Percentiles rank a stretch among this genome's conserved stretches.
These are phyloP conservation scores for Hololepta plana DNA, from an alignment of 2,888 invertebrate genomes.

Conservation along the genomic window DNA sequence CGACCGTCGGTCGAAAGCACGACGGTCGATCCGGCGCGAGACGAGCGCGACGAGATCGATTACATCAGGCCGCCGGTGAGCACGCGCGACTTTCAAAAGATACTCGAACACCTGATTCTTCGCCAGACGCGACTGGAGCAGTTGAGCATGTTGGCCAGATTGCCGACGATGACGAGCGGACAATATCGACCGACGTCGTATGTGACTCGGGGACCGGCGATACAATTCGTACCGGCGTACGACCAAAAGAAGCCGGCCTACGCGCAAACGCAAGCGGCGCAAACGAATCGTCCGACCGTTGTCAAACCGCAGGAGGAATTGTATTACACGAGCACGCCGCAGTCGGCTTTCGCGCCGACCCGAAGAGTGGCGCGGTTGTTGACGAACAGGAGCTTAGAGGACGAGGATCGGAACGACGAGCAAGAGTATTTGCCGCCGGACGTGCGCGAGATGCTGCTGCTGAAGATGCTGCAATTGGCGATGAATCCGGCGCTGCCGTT, in stretches of 20 bases:
- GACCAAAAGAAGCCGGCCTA: constrained; percentile 8
- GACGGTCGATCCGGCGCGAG: constrained; percentile 1
- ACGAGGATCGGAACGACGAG: constrained; percentile 32
- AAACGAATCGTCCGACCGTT: not conserved
- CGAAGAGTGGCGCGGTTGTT: constrained; percentile 20
- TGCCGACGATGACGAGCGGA: too few species aligned
- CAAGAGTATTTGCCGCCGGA: constrained; percentile 40
- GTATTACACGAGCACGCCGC: constrained; percentile 12
- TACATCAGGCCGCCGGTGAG: constrained; percentile 50
- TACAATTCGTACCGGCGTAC: constrained; percentile 6
- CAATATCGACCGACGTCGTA: too few species aligned
- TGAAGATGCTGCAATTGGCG: constrained; percentile 55
- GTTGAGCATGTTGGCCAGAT: constrained; percentile 26
- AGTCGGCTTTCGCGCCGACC: constrained; percentile 17
- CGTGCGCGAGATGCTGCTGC: constrained; percentile 48
- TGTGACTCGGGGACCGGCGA: too few species aligned
- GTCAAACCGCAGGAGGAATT: not conserved
- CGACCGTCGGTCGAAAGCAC: constrained; percentile 10
- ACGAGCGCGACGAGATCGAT: constrained; percentile 26
- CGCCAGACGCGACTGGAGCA: constrained; percentile 42
- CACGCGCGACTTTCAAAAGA: constrained; percentile 47
- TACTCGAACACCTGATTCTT: constrained; percentile 44
- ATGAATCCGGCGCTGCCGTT: constrained; percentile 40
- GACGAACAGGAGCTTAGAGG: constrained; percentile 11
- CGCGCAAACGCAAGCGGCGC: constrained; percentile 5